Evolutionary conservation across 1,140 invertebrate species (phyloP), one percentile per base, ranked within the genome.

Genomic region (Zaprionus lachaisei): DNA sequence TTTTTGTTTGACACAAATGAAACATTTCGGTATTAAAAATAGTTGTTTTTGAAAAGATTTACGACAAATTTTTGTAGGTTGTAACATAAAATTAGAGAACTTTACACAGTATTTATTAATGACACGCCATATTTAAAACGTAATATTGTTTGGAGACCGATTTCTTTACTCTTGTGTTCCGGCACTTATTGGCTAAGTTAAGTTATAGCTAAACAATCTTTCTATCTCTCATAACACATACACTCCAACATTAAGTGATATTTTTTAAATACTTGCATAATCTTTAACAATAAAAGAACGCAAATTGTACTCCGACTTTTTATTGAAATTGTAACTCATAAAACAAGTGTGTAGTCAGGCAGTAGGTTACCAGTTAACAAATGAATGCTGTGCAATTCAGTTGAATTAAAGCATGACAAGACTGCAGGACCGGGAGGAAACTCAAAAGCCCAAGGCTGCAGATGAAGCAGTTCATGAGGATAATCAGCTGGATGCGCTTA

Each of bases 171-270:
- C 51, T 67, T 41, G 17, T 44, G 20, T 22, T 37, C 28, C 22
- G 26, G 55, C 67, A 71, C 22, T 37, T 51, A 60, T 70, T 81
- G 20, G 20, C 51, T 61, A 58, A 60, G 57, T 67, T 64, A 57
- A 64, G 61, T 57, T 37, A 31, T 41, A 61, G 24, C 55, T 49
- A 47, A 41, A 34, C 34, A n/a, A 7, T 60, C 31, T 71, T 34
- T 70, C 34, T 69, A 17, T 22, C 58, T 63, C 22, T 22, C 51
- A 57, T 72, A 31, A 77, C 64, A 63, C 63, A 69, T 47, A 78
- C 67, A 79, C 68, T 74, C 72, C 73, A 89, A 81, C 28, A 81
- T 90, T 38, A 85, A 90, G 85, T 89, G 81, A 89, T 89, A 90
- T 90, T 84, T 84, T 72, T 90, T 74, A 58, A 84, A 75, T 87